Conservation (phyloP, 2,113 vertebrate genomes). For the Apodemus speciosus region DNA sequence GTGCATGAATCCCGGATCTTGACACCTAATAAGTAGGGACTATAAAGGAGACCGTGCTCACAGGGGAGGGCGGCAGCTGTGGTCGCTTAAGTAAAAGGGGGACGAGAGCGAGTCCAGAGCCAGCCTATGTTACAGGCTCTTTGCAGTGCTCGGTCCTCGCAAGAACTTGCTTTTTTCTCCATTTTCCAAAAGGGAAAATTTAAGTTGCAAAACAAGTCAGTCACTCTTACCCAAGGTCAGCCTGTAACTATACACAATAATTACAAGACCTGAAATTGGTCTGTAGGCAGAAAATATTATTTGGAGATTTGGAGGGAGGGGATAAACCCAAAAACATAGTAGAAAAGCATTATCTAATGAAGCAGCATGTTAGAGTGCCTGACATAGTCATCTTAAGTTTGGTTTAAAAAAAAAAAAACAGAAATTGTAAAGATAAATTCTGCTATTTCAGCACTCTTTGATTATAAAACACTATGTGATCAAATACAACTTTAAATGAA, state of each 20-base stretch:
- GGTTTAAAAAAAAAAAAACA: neutral
- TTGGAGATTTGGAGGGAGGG: neutral
- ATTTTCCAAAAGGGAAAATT: neutral
- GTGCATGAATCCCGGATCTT: neutral
- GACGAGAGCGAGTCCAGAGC: neutral
- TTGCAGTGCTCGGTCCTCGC: neutral
- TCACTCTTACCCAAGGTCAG: neutral
- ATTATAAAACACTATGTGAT: slow-evolving; percentile 11
- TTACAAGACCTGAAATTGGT: slow-evolving; percentile 17
- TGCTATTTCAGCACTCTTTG: neutral
- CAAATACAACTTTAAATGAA: slow-evolving; percentile 4
- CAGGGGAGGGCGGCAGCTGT: neutral
- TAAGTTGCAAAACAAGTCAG: neutral
- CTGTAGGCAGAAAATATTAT: neutral
- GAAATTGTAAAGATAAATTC: neutral
- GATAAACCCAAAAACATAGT: neutral
- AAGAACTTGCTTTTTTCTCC: slow-evolving; percentile 5
- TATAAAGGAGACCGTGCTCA: neutral
- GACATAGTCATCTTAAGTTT: neutral
- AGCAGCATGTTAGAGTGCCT: neutral
- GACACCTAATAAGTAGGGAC: neutral
- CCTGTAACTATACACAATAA: neutral
- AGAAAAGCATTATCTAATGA: neutral
- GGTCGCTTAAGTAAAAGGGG: neutral
- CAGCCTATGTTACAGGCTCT: neutral